Percentiles rank a stretch among this genome's conserved stretches.
These are phyloP conservation scores for Onychostoma macrolepis DNA, from an alignment of 2,113 vertebrate genomes.

Conservation along the genomic window DNA sequence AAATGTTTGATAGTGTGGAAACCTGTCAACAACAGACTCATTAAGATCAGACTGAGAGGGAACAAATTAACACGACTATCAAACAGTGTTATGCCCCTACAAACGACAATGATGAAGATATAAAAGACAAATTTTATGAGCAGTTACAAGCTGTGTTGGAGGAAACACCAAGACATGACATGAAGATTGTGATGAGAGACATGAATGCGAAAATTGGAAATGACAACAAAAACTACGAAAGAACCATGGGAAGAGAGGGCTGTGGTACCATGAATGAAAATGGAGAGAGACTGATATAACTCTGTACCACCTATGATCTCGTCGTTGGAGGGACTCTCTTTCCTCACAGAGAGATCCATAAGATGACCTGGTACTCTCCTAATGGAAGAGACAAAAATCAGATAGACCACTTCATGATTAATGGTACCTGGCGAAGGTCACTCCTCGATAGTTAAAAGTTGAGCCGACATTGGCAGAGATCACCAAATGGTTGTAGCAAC, in stretches of 20 bases:
- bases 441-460: too few relatives aligned
- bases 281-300: not conserved
- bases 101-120: not conserved
- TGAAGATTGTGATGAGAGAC: not conserved
- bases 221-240: not conserved
- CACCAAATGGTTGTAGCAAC: too few relatives aligned
- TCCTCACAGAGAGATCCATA: too few relatives aligned
- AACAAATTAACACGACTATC: not conserved
- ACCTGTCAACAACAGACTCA: constrained; percentile 11
- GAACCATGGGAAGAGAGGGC: too few relatives aligned
- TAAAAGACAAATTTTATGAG: too few relatives aligned
- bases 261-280: too few relatives aligned
- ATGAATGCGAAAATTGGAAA: not conserved
- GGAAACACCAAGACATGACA: too few relatives aligned
- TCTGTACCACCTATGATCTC: not conserved
- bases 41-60: not conserved
- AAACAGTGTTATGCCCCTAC: not conserved
- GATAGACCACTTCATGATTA: not conserved
- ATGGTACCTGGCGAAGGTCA: not conserved
- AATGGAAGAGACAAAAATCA: not conserved
- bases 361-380: not conserved
- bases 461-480: too few relatives aligned
- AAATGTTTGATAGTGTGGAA: constrained; percentile 2
- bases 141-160: not conserved
- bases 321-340: too few relatives aligned